Percentiles rank a stretch among this genome's conserved stretches.
Conservation (phyloP, 30 jellyfish, hydroid and myxozoan species). For the Thelohanellus kitauei region DNA sequence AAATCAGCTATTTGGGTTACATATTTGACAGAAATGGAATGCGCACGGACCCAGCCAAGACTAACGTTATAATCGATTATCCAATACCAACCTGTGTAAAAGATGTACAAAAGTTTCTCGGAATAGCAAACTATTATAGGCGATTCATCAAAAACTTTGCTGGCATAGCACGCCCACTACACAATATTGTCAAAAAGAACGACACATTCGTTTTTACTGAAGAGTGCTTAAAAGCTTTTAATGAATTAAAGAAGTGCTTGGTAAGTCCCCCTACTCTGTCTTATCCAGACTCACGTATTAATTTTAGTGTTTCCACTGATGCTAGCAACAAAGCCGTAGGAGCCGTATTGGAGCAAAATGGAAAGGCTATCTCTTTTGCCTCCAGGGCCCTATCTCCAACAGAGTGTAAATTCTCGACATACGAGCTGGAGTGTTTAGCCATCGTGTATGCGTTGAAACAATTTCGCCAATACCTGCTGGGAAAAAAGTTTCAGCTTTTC, state of each 20-base stretch:
- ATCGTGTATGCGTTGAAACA: not conserved
- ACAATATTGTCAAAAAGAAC: constrained; percentile 1
- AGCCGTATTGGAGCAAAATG: constrained; percentile 12
- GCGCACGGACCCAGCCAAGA: constrained; percentile 11
- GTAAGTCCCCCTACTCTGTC: constrained; percentile 7
- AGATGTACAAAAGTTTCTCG: constrained; percentile 7
- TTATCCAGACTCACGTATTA: constrained; percentile 9
- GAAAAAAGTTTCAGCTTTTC: not conserved
- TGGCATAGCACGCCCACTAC: constrained; percentile 10
- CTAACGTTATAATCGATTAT: constrained; percentile 2
- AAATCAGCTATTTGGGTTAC: constrained; percentile 2
- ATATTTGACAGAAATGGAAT: constrained; percentile 4
- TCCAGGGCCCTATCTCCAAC: constrained; percentile 5
- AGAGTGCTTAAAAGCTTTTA: constrained; percentile 6
- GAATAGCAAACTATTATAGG: constrained; percentile 11
- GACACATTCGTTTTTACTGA: constrained; percentile 6
- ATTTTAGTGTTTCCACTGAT: constrained; percentile 9
- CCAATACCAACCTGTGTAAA: constrained; percentile 8
- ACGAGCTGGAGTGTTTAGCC: not conserved
- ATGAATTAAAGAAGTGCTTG: constrained; percentile 1
- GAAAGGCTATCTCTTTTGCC: constrained; percentile 12
- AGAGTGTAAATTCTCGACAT: constrained; percentile 2
- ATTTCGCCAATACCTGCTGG: not conserved
- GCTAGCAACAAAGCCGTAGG: too few species aligned
- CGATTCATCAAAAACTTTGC: constrained; percentile 8